Conservation (phyloP, 2,113 vertebrate species). For the Trachemys scripta region DNA sequence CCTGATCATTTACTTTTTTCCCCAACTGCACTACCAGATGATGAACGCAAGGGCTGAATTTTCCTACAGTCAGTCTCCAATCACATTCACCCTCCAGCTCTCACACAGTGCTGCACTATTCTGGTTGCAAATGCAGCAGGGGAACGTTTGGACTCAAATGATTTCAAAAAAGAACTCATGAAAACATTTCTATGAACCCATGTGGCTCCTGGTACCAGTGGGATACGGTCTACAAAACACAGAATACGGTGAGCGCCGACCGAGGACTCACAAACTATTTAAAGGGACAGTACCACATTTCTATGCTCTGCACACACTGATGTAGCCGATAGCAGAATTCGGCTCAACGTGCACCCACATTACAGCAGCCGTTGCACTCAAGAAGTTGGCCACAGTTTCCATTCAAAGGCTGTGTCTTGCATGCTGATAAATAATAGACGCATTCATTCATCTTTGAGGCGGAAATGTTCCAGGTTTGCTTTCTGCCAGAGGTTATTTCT, state of each 20-base stretch:
- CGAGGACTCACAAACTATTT: neutral
- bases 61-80: accelerated
- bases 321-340: neutral
- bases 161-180: accelerated
- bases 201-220: too few relatives aligned
- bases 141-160: neutral
- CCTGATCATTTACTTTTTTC: neutral
- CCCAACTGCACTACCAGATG: neutral
- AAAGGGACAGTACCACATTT: neutral
- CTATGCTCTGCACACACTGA: neutral
- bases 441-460: neutral
- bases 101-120: neutral
- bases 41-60: neutral
- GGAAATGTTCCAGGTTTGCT: neutral
- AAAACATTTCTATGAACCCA: neutral
- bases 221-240: too few relatives aligned
- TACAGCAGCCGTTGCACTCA: neutral
- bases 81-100: neutral
- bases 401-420: neutral
- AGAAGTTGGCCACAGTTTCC: neutral
- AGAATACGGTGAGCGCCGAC: too few relatives aligned
- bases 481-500: neutral
- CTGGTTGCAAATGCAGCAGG: neutral
- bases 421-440: neutral
- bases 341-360: neutral